These are phyloP conservation scores for Gouania willdenowi DNA, from an alignment of 2,797 vertebrate genomes.

Conservation along the genomic window DNA sequence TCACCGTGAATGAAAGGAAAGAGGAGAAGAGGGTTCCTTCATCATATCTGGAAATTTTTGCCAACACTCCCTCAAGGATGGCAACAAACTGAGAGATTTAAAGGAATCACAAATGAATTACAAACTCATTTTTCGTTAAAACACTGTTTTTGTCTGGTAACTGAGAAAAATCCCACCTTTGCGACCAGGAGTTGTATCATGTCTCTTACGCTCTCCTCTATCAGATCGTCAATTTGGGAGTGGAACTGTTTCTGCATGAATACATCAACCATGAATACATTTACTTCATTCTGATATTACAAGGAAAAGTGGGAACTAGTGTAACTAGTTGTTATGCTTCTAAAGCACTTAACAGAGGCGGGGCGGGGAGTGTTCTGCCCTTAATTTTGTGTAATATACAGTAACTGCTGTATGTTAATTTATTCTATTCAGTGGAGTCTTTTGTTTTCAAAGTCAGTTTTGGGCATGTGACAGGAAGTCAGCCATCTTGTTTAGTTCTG, in stretches of 20 bases:
- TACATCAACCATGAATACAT: too few species aligned
- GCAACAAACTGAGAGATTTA: conserved; percentile 83
- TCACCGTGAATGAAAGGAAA: conserved; percentile 98
- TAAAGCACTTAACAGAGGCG: too few species aligned
- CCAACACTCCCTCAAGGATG: conserved; percentile 94
- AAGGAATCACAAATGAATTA: neutral
- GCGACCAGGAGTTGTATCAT: conserved; percentile 98
- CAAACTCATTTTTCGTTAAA: neutral
- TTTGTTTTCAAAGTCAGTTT: too few species aligned
- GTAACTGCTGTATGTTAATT: too few species aligned
- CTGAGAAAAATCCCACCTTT: conserved; percentile 79
- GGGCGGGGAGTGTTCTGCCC: too few species aligned
- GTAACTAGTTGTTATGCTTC: too few species aligned
- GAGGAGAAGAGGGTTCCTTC: conserved; percentile 99
- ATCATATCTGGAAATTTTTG: conserved; percentile 98
- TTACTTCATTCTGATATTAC: too few species aligned
- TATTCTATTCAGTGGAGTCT: too few species aligned
- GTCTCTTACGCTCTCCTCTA: conserved; percentile 98
- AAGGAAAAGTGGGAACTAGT: too few species aligned
- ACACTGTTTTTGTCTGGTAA: neutral
- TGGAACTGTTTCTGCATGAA: conserved; percentile 94
- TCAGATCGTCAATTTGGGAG: conserved; percentile 96
- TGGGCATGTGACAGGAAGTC: too few species aligned
- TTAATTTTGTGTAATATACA: too few species aligned
- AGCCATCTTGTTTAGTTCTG: too few species aligned